Evolutionary conservation across 1,140 invertebrate species (phyloP), one percentile per base, ranked within the genome.

Genomic region (Drosophila nasuta): DNA sequence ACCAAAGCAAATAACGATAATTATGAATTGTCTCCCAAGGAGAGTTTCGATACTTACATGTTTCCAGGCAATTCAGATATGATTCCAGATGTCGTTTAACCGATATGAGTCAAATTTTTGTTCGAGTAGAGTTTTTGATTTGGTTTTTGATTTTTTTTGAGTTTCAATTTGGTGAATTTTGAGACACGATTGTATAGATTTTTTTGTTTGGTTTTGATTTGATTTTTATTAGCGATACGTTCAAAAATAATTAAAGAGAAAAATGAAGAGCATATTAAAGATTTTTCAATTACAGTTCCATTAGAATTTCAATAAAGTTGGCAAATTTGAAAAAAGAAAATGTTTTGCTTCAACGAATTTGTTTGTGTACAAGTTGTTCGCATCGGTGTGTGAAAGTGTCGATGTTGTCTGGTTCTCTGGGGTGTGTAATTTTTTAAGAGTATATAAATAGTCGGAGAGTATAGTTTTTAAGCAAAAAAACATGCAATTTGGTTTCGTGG

Each of bases 211-310:
- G 74, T 54, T 60, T 54, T 69, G 51, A 46, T 66, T 57, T 77
- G 49, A 6, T 46, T 59, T 82, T 72, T 82, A 88, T 83, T 88
- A 89, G 85, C 85, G 86, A 89, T 89, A 89, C 85, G 85, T 89
- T 88, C 46, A 89, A 89, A 88, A 85, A 85, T 79, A 85, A 89
- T 89, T 89, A 89, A 89, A 89, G 85, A 89, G 85, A 89, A 89
- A 89, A 89, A 89, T 89, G 67, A 89, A 89, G 78, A 89, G 81
- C 69, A 69, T 89, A 89, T 89, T 89, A 89, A 89, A 89, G 70
- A 76, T 78, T 83, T 83, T 89, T 89, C 71, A 88, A 82, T 87
- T 87, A 67, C 75, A 81, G 78, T 75, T 88, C 71, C 70, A 80
- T 73, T 64, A 75, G 51, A 81, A 86, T 88, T 88, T 87, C 41